Conservation (phyloP, 2,888 invertebrate genomes). For the Schrankia costaestrigalis region DNA sequence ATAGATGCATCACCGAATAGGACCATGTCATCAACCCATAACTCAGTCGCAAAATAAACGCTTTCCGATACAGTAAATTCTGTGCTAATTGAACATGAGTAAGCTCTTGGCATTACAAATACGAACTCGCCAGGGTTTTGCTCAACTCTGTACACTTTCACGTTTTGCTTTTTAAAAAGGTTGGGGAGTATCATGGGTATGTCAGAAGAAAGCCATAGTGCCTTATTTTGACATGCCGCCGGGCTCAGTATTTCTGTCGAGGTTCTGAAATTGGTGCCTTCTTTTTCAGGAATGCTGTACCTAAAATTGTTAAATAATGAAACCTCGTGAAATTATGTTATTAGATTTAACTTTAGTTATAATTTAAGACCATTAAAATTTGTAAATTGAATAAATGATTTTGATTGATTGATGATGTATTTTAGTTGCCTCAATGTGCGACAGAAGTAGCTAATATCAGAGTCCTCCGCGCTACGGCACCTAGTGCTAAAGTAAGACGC, state of each 20-base stretch:
- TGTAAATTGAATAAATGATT: too few species aligned
- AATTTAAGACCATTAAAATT: too few species aligned
- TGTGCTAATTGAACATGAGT: constrained; percentile 92
- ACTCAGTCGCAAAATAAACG: constrained; percentile 91
- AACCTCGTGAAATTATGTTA: too few species aligned
- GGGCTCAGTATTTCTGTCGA: constrained; percentile 89
- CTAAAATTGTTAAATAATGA: too few species aligned
- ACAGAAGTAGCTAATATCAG: too few species aligned
- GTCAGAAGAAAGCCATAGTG: constrained; percentile 94
- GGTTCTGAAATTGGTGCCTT: constrained; percentile 87
- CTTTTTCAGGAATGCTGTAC: constrained; percentile 90
- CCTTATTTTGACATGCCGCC: constrained; percentile 89
- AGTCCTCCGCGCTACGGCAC: too few species aligned
- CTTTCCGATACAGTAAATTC: constrained; percentile 95
- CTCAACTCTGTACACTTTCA: constrained; percentile 88
- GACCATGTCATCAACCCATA: constrained; percentile 89
- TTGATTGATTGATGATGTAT: too few species aligned
- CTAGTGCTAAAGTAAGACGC: too few species aligned
- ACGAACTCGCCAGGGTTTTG: constrained; percentile 95
- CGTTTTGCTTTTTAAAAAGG: constrained; percentile 86
- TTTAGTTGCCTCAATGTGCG: too few species aligned
- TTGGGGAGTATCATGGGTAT: constrained; percentile 95
- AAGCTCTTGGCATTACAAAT: constrained; percentile 92
- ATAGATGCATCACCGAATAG: too few species aligned
- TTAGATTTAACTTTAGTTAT: too few species aligned